A percentile compares a stretch with the other conserved stretches of the same genome.
Conservation (phyloP, 2,888 invertebrate species). For the Metacarcinus magister region DNA sequence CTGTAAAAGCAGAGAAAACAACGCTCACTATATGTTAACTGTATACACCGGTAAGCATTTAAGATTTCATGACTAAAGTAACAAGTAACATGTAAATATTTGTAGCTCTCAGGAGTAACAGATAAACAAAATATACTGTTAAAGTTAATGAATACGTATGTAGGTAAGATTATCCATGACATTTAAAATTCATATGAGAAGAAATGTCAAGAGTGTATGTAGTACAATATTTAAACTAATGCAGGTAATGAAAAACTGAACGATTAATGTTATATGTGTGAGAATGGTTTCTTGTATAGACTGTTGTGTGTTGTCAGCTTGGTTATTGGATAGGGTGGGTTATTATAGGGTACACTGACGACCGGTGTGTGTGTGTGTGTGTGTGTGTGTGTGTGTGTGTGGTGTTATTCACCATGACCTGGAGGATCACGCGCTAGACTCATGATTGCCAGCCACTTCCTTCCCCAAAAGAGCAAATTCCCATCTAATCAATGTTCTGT, state of each 20-base stretch:
- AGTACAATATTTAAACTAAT: background rate
- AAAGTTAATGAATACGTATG: background rate
- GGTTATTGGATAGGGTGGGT: background rate
- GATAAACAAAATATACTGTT: background rate
- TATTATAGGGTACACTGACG: background rate
- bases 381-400: background rate
- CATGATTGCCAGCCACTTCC: too few species aligned
- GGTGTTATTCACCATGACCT: too few species aligned
- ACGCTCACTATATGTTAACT: background rate
- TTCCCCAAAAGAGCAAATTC: too few species aligned
- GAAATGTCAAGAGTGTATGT: constrained; percentile 40
- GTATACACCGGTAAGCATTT: background rate
- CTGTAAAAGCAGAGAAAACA: constrained; percentile 66
- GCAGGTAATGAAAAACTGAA: background rate
- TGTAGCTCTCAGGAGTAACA: background rate
- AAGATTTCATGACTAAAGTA: background rate
- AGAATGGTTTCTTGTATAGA: background rate
- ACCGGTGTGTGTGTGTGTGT: constrained; percentile 13
- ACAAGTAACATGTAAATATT: background rate
- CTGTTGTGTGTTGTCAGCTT: background rate
- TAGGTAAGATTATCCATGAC: background rate
- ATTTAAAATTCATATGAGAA: background rate
- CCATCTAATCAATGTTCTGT: too few species aligned
- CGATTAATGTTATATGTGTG: background rate
- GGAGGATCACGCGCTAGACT: too few species aligned